phyloP scores from a whole-genome alignment of 35 echinoderm and acorn worm species.

The Apostichopus californicus region DNA sequence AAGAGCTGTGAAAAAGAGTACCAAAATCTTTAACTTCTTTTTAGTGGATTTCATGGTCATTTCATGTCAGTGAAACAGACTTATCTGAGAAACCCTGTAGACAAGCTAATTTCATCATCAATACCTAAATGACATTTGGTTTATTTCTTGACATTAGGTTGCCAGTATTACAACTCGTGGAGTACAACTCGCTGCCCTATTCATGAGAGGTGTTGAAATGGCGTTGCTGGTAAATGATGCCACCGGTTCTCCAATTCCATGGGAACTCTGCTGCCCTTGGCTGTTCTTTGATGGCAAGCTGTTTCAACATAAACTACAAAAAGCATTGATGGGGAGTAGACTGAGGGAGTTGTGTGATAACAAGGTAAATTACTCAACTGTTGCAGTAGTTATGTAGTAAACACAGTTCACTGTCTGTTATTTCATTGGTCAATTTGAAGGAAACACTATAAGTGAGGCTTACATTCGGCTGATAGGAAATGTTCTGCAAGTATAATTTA shows the following conservation, averaged over 20 bases:
- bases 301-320: slow-evolving; percentile 95
- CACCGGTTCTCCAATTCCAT: slow-evolving; percentile 89
- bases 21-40: no score
- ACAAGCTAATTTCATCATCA: no score
- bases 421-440: no score
- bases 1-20: no score
- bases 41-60: no score
- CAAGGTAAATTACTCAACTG: slow-evolving; percentile 65
- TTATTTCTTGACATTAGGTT: slow-evolving; percentile 55
- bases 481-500: no score
- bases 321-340: slow-evolving; percentile 81
- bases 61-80: no score
- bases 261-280: slow-evolving; percentile 98
- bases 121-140: neutral
- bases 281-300: slow-evolving; percentile 99
- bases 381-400: neutral
- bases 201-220: slow-evolving; percentile 97
- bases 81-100: no score
- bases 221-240: slow-evolving; percentile 93
- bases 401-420: no score
- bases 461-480: no score
- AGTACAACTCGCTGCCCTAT: slow-evolving; percentile 88
- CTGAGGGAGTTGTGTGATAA: slow-evolving; percentile 96
- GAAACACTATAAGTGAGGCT: no score
- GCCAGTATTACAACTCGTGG: slow-evolving; percentile 87